Base-by-base conservation (phyloP, 1,140 invertebrate genomes). In the Brachionus rubens region DNA sequence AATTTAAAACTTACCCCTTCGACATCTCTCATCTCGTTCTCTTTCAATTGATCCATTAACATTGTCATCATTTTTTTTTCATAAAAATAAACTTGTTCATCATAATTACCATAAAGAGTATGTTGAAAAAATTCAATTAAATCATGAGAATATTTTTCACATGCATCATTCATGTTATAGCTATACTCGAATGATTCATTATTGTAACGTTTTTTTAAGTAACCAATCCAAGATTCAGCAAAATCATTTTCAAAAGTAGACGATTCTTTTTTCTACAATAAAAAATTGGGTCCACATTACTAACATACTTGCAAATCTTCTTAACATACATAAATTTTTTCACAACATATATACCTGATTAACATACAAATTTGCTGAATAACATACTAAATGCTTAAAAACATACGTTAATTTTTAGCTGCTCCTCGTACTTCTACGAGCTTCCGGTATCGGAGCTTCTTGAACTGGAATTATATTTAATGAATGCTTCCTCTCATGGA, bases 21-120 rank as follows among this genome's bases (percentile, higher is more conserved):
- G 4, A 50, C 16, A 50, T 54, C 68, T 26, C 30, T 54, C 46
- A 54, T 40, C 10, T 72, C 68, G 50, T 72, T 72, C 50, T 72
- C 68, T 48, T 72, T 72, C n/a, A 72, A 52, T 4, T 30, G 5
- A 48, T 72, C 68, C 3, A 33, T 21, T 3, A 72, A 26, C 21
- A 40, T 40, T 50, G 30, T 50, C 5, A 72, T 48, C 46, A 48
- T 50, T 50, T 54, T 48, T 21, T 72, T 48, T 16, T 72, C 68
- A 19, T 72, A 72, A 72, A 72, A 72, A 50, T 72, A 72, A n/a
- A 50, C 21, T 14, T 72, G 46, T 72, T 72, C 68, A 72, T 72
- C 68, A 24, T 9, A n/a, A 3, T 50, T 3, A 33, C 59, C 59
- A 40, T 65, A n/a, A 10, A 65, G 19, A 65, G 36, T 36, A 28